Conservation (phyloP, 2,113 vertebrate genomes). For the Agapornis roseicollis region DNA sequence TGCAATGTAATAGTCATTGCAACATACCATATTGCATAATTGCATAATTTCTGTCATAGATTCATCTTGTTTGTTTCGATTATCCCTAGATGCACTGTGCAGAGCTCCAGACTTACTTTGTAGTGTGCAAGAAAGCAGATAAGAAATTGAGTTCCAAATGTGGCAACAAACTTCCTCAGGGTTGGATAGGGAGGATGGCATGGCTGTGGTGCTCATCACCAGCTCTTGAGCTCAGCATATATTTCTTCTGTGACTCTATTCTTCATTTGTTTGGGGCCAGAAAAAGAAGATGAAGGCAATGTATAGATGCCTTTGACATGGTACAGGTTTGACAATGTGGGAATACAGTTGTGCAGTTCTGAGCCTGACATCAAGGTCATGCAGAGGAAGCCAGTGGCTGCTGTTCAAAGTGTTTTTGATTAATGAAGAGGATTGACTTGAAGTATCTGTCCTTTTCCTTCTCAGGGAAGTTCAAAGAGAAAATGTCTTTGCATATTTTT, state of each 20-base stretch:
- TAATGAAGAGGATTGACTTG: background rate
- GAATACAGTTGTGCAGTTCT: background rate
- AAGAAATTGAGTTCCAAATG: background rate
- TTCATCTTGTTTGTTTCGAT: rapidly evolving
- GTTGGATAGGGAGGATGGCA: background rate
- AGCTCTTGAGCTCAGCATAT: background rate
- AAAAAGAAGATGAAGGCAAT: background rate
- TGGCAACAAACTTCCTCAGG: background rate
- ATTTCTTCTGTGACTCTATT: background rate
- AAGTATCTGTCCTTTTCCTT: background rate
- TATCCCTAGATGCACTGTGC: background rate
- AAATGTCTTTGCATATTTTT: background rate
- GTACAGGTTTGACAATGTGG: background rate
- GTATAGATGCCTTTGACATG: background rate
- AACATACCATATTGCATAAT: background rate
- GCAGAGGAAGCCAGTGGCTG: background rate
- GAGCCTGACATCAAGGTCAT: background rate
- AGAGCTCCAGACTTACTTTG: background rate
- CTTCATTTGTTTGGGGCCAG: background rate
- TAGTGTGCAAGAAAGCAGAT: background rate
- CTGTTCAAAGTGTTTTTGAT: background rate
- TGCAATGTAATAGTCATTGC: background rate
- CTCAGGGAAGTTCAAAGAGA: background rate
- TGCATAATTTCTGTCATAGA: background rate
- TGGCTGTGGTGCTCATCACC: background rate